phyloP scores from a whole-genome alignment of 2,113 vertebrate species.

The Ictidomys tridecemlineatus region DNA sequence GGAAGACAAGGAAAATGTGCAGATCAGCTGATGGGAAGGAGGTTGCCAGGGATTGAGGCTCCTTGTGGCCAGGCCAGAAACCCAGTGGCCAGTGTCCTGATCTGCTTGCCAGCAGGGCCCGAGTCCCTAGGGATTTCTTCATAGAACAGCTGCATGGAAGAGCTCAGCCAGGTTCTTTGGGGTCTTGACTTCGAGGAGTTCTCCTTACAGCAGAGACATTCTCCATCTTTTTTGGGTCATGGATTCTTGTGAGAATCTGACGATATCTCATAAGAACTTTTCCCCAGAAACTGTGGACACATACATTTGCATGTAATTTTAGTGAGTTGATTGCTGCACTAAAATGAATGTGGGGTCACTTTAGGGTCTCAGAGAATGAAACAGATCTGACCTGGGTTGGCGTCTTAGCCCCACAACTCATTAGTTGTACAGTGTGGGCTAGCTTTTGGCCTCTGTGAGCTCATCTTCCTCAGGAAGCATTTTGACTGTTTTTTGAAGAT shows the following conservation, averaged over 20 bases:
- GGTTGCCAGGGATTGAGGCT: background rate
- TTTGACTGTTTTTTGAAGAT: slow-evolving; percentile 1
- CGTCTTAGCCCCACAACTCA: background rate
- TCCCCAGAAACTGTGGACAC: background rate
- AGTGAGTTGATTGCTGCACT: background rate
- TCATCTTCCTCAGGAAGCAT: background rate
- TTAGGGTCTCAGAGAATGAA: background rate
- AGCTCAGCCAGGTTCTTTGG: background rate
- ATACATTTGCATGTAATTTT: background rate
- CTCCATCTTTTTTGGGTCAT: background rate
- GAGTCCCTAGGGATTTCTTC: background rate
- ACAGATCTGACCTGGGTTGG: background rate
- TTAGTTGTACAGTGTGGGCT: background rate
- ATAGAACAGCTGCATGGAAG: background rate
- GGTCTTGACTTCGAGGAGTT: background rate
- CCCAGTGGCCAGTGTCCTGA: background rate
- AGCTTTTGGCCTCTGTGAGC: background rate
- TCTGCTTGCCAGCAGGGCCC: background rate
- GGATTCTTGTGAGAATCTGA: background rate
- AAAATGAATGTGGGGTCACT: background rate
- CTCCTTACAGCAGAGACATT: background rate
- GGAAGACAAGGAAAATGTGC: background rate
- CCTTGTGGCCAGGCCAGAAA: background rate
- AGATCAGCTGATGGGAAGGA: background rate
- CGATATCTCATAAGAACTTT: background rate